Evolutionary conservation across 2,888 invertebrate genomes (phyloP).

Genomic region (Tenthredo scrophulariae): DNA sequence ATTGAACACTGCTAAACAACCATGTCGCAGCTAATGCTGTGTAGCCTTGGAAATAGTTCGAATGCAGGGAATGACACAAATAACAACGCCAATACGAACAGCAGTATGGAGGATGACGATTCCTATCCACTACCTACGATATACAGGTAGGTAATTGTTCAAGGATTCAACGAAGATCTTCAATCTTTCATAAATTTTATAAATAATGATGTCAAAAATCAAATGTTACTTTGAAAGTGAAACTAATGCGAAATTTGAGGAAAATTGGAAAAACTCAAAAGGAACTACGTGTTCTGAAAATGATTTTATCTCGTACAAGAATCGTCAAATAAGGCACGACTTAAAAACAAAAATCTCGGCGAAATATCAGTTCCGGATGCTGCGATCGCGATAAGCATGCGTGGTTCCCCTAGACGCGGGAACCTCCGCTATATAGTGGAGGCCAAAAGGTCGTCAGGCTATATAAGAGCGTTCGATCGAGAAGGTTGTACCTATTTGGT

Average conservation of each 20-base stretch:
- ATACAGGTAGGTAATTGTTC: constrained; percentile 85
- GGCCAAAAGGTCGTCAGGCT: constrained; percentile 51
- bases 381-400: constrained; percentile 41
- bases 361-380: constrained; percentile 13
- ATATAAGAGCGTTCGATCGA: constrained; percentile 52
- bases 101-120: constrained; percentile 88
- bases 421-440: constrained; percentile 21
- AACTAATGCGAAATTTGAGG: not conserved
- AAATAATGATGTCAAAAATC: not conserved
- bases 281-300: not conserved
- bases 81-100: constrained; percentile 87
- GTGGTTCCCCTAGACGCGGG: constrained; percentile 53
- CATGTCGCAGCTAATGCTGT: constrained; percentile 88
- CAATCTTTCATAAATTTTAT: not conserved
- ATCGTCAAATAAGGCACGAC: not conserved
- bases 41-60: constrained; percentile 80
- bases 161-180: not conserved
- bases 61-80: constrained; percentile 77
- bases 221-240: not conserved
- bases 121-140: constrained; percentile 92
- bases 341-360: not conserved
- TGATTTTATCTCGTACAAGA: not conserved
- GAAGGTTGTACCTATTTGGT: constrained; percentile 56
- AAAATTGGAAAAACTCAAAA: not conserved
- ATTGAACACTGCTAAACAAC: not conserved